Evolutionary conservation across 2,113 vertebrate genomes (phyloP), one percentile per base, ranked within the genome.

Genomic region (Phalacrocorax carbo): DNA sequence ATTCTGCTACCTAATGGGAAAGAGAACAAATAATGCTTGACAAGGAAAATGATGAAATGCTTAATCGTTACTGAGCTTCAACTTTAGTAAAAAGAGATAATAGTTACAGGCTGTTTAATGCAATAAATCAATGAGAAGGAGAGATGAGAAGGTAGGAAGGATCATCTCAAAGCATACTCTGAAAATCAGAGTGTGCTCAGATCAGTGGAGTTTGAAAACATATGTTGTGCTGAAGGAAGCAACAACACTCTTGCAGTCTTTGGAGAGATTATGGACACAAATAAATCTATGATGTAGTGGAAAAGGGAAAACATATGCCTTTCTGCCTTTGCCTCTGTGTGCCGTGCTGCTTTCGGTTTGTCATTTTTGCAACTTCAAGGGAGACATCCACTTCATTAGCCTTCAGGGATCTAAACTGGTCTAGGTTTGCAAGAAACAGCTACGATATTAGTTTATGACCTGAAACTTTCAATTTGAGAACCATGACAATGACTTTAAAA

Each of bases 11-110:
- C 65, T 90, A 91, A 58, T 49, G 68, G 86, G 62, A 82, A 94
- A 70, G 62, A 89, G 83, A 94, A n/a, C 89, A 97, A 97, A 95
- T 89, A 90, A 51, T 58, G 75, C 62, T 92, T 95, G 78, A 80
- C 5, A 77, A 79, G 46, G 79, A 68, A 84, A 93, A 96, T 79
- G 23, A 85, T 89, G 69, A 85, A 93, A 95, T 81, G 20, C 48
- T 82, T 83, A 77, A 80, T 75, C 19, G 36, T 18, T 85, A 79
- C 68, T 75, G 18, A 49, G 38, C 91, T 62, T 86, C 70, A 79
- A 38, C 60, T 94, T 91, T 93, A 76, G 57, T 68, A 82, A 65
- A 83, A 96, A 94, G 46, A 71, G 70, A 70, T 94, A 95, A 77
- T 95, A 88, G 54, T 36, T 70, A 82, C 76, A 91, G 91, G 66